Base-by-base conservation (phyloP, 2,797 vertebrate genomes). In the Pagetopsis macropterus region DNA sequence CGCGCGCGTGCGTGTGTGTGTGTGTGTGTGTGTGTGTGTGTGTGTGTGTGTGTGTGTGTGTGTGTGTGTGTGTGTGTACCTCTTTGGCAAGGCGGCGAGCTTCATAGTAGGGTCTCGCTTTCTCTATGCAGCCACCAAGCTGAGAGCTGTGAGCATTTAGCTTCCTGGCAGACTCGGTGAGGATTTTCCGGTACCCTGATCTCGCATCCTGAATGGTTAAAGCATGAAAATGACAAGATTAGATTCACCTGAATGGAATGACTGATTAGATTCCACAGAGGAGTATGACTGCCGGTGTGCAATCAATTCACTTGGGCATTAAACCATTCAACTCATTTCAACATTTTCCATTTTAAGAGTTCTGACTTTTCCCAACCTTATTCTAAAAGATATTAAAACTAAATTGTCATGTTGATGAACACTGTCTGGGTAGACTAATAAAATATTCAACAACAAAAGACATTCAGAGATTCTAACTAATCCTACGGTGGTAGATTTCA, bases 31-130 rank as follows among this genome's bases (percentile, higher is more conserved):
- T 21, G 21, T 21, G 21, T 21, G 21, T 21, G 21, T 21, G 21
- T 21, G 21, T 21, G 21, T 21, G 19, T 19, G 19, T 19, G 19
- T 19, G 19, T 19, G 19, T 19, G 19, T 19, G 19, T 19, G n/a
- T n/a, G n/a, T n/a, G n/a, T n/a, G n/a, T n/a, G 19, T 41, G 21
- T 64, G 58, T 27, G 31, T 14, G 2, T 87, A 98, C 97, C 96
- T 98, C 97, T 82, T 98, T 98, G 6, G 97, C 97, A 19, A 96
- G 91, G 14, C 97, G 92, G 0, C 97, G 94, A 0, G 97, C 96
- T 86, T 98, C 97, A 14, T 98, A 98, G 83, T 98, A 99, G 0
- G 97, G 97, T 3, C 97, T 92, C 0, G 97, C 97, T 75, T 97
- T 97, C 76, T 98, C 97, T 0, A 99, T 97, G 88, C 96, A 97